phyloP scores from a whole-genome alignment of 2,888 invertebrate genomes.

The Mythimna pallens region DNA sequence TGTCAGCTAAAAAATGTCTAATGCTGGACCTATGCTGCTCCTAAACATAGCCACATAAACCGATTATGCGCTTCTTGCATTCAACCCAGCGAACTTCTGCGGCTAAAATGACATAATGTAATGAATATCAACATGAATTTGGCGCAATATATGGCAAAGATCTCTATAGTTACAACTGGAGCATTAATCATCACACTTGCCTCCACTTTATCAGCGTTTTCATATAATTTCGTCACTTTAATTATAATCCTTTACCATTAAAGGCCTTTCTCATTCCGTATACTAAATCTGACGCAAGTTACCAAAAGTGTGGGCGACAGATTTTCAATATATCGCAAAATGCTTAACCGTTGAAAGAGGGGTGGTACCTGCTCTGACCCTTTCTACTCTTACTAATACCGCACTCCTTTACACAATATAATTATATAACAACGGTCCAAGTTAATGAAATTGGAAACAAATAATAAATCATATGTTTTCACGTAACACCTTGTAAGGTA shows the following conservation, averaged over 20 bases:
- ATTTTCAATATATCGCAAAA: conserved; percentile 26
- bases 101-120: not conserved
- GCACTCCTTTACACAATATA: conserved; percentile 31
- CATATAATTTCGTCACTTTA: not conserved
- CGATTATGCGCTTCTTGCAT: not conserved
- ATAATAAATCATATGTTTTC: conserved; percentile 57
- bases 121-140: not conserved
- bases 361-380: conserved; percentile 17
- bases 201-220: not conserved
- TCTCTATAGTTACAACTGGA: not conserved
- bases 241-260: conserved; percentile 11
- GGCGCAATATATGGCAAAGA: not conserved
- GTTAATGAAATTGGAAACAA: conserved; percentile 31
- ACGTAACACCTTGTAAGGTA: conserved; percentile 55
- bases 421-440: conserved; percentile 42
- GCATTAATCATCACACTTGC: conserved; percentile 1
- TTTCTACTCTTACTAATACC: conserved; percentile 25
- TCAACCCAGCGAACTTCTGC: not conserved
- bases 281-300: conserved; percentile 28
- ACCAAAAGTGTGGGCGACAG: conserved; percentile 18
- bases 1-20: not conserved
- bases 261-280: conserved; percentile 25
- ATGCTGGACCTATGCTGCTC: not conserved
- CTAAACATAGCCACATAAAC: not conserved
- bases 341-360: conserved; percentile 20